Base-by-base conservation (phyloP, 2,888 invertebrate species). In the Calameuta pallipes region DNA sequence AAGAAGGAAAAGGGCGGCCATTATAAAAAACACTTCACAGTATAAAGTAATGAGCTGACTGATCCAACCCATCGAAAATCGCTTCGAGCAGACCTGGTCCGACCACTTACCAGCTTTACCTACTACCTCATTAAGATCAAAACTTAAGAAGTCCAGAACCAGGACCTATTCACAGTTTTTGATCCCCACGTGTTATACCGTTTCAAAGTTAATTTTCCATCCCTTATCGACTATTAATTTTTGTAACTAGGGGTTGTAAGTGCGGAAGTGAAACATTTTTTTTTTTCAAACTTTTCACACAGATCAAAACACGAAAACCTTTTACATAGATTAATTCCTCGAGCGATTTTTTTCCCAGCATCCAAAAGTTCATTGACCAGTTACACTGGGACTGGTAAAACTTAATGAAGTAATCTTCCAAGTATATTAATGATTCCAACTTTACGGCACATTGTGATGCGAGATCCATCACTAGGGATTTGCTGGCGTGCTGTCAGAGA, bases 381-480 rank as follows among this genome's bases (percentile, higher is more conserved):
- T 0, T 9, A 23, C 0, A 23, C 23, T 9, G 4, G 23, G 9
- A 56, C 23, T 23, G 23, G 41, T 56, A 56, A 56, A 23, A 56
- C 41, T 56, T 15, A 56, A 56, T 56, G 41, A 56, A 56, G 41
- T 56, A 56, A 75, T 75, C 82, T 82, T 82, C 74, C 73, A 75
- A 75, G 82, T 82, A 56, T 74, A 87, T 87, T 85, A 86, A 86
- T 80, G 84, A 85, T 83, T 80, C 81, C 74, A 41, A 69, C 74
- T 74, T 74, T 71, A 71, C 69, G 68, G 78, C 73, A 76, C 77
- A 86, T 88, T 86, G 82, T 85, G 82, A 81, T 82, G 80, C 81
- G 81, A 82, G 87, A 88, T 87, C 84, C 82, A 88, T 86, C 87
- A 86, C 82, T 82, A 78, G 82, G 87, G 86, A 88, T 88, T 87